Conservation (phyloP, 2,888 invertebrate genomes). For the Morpho deidamia region DNA sequence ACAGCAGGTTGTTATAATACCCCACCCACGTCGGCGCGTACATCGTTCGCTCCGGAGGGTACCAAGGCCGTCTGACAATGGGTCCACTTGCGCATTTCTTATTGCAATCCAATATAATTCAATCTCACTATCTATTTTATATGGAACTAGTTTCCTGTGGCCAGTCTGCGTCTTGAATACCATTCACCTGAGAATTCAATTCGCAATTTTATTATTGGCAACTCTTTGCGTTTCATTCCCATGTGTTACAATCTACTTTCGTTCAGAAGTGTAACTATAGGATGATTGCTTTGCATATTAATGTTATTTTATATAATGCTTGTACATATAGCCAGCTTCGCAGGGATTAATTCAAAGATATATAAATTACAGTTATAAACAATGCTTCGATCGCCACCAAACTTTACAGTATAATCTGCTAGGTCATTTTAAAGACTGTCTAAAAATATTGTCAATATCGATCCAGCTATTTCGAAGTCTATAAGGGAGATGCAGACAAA, state of each 20-base stretch:
- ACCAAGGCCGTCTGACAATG: slow-evolving; percentile 67
- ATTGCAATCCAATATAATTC: slow-evolving; percentile 66
- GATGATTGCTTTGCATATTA: no score
- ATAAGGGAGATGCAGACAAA: no score
- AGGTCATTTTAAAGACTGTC: no score
- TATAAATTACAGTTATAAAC: no score
- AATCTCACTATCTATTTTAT: slow-evolving; percentile 68
- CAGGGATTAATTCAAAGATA: no score
- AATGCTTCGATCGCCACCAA: no score
- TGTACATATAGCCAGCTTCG: no score
- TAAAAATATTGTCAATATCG: no score
- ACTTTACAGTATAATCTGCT: no score
- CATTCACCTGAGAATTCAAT: slow-evolving; percentile 50
- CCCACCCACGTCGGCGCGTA: slow-evolving; percentile 54
- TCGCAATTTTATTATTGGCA: slow-evolving; percentile 32
- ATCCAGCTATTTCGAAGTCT: no score
- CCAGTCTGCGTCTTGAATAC: slow-evolving; percentile 43
- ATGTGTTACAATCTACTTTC: slow-evolving; percentile 5
- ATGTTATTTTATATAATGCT: no score
- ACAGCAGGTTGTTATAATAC: slow-evolving; percentile 16
- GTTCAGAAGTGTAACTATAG: slow-evolving; percentile 6
- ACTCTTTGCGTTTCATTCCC: slow-evolving; percentile 15
- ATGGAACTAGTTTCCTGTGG: slow-evolving; percentile 68
- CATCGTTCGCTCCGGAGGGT: slow-evolving; percentile 44
- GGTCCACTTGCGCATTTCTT: slow-evolving; percentile 54